These are phyloP conservation scores for Lampris incognitus DNA, from an alignment of 2,113 vertebrate genomes.

Conservation along the genomic window DNA sequence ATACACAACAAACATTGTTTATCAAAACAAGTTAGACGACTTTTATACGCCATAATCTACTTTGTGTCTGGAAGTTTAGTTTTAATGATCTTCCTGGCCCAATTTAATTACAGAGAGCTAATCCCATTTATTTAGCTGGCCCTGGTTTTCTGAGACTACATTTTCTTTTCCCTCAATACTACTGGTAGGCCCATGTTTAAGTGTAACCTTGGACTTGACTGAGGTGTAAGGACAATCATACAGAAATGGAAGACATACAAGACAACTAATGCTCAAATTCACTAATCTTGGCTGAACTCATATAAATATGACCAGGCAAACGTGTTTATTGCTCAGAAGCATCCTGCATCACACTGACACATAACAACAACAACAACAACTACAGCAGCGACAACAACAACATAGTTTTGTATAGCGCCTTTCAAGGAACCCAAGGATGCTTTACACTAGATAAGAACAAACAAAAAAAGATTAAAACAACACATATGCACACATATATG, in stretches of 20 bases:
- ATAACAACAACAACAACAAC: no score
- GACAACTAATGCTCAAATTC: neutral
- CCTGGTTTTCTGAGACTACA: neutral
- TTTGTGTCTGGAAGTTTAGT: neutral
- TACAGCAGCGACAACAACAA: no score
- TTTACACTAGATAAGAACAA: no score
- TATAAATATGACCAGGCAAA: no score
- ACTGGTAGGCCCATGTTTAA: neutral
- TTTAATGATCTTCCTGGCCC: neutral
- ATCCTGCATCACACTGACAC: no score
- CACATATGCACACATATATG: no score
- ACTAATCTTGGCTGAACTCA: neutral
- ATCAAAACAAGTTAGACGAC: neutral
- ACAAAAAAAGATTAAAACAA: no score
- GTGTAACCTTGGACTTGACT: neutral
- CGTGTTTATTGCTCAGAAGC: no score
- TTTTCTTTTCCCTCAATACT: conserved; percentile 11
- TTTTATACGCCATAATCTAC: neutral
- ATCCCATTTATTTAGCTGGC: conserved; percentile 21
- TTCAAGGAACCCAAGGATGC: no score
- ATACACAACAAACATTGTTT: neutral
- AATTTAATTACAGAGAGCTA: conserved; percentile 16
- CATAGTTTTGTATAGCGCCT: no score
- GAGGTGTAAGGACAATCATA: conserved; percentile 15
- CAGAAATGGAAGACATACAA: conserved; percentile 11